phyloP scores from a whole-genome alignment of 1,140 invertebrate genomes.

The Zaprionus lachaisei region DNA sequence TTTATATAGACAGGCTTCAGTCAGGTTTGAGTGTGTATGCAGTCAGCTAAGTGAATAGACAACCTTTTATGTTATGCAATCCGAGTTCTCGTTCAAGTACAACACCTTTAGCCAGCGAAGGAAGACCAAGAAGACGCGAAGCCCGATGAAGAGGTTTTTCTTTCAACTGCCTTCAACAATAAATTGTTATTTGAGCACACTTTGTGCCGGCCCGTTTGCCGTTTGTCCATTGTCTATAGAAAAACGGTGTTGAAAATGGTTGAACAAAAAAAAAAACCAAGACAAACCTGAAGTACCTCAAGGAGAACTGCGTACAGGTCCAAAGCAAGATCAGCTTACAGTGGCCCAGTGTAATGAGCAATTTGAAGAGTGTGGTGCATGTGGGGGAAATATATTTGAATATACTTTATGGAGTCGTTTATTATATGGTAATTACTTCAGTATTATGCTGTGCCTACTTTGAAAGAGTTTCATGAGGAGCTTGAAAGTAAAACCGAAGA shows the following conservation, averaged over 20 bases:
- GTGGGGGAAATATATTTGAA: constrained; percentile 11
- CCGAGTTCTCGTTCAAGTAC: constrained; percentile 49
- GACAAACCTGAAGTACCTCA: constrained; percentile 43
- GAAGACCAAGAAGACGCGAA: not conserved
- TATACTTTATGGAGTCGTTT: not conserved
- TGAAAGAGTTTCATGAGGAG: not conserved
- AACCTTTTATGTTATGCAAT: constrained; percentile 45
- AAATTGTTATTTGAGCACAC: constrained; percentile 53
- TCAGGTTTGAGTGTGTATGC: not conserved
- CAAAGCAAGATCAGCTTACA: constrained; percentile 40
- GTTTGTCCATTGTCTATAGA: constrained; percentile 36
- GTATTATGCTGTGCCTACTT: not conserved
- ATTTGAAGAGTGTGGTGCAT: constrained; percentile 5
- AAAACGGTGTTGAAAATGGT: constrained; percentile 43
- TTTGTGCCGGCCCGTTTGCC: constrained; percentile 31
- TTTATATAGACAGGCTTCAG: not conserved
- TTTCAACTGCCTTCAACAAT: constrained; percentile 46
- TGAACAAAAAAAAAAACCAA: constrained; percentile 32
- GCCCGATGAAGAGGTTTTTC: constrained; percentile 23
- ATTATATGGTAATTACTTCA: not conserved
- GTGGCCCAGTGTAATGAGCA: constrained; percentile 33
- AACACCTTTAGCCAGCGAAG: constrained; percentile 28
- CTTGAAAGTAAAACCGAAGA: not conserved
- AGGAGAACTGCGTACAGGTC: constrained; percentile 37
- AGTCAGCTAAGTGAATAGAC: constrained; percentile 16